phyloP scores from a whole-genome alignment of 2,113 vertebrate species.

The Oryzias javanicus region DNA sequence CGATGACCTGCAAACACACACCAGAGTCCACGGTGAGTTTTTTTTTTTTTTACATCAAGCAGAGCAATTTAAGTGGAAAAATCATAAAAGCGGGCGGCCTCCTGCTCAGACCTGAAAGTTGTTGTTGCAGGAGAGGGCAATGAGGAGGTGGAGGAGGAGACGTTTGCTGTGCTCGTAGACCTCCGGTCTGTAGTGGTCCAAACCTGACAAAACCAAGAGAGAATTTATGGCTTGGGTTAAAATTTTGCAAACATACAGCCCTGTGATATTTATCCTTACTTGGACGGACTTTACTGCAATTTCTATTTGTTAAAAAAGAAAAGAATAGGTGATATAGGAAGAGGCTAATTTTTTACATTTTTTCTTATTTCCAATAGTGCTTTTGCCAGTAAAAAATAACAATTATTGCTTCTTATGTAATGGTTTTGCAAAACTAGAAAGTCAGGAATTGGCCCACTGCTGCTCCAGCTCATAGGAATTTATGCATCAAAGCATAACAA shows the following conservation, averaged over 20 bases:
- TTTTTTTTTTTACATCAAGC: not conserved
- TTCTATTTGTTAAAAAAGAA: no score
- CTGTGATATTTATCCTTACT: no score
- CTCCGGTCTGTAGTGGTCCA: conserved; percentile 97
- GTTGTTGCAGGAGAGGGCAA: conserved; percentile 93
- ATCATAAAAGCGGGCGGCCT: not conserved
- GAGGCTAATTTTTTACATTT: not conserved
- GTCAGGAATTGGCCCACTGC: not conserved
- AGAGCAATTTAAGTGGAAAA: not conserved
- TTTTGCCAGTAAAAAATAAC: not conserved
- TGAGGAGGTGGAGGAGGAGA: conserved; percentile 92
- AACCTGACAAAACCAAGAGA: conserved; percentile 73
- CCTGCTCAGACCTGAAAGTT: conserved; percentile 81
- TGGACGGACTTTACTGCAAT: no score
- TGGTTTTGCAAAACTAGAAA: not conserved
- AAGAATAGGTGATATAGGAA: no score
- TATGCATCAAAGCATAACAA: not conserved
- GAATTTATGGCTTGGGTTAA: not conserved
- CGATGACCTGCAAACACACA: conserved; percentile 76
- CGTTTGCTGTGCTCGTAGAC: conserved; percentile 98
- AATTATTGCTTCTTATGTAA: not conserved
- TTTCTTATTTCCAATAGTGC: not conserved
- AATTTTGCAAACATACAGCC: not conserved
- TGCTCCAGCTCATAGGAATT: not conserved
- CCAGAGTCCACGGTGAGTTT: not conserved